Base-by-base conservation (phyloP, 1,140 invertebrate genomes). In the Sarcophaga peregrina region DNA sequence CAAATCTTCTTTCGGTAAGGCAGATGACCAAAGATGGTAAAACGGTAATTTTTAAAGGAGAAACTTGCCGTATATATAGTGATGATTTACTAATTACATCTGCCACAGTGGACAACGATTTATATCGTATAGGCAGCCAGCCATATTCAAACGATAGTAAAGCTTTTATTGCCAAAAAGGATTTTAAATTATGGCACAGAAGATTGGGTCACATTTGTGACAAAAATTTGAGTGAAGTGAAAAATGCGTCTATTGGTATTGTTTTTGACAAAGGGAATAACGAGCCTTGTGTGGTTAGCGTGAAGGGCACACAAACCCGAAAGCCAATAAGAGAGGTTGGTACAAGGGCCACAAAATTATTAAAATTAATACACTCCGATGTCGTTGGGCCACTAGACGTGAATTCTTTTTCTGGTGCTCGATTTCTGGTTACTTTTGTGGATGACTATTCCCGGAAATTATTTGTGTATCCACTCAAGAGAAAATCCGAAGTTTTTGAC, bases 381-480 rank as follows among this genome's bases (percentile, higher is more conserved):
- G 13, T 52, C 5, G 50, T 52, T 52, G 50, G 50, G 1, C 50
- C 50, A 1, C 13, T 52, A 10, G 5, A 5, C 8, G 8, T 10
- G 13, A 52, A 8, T 37, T 45, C 74, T 2, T 54, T 81, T 81
- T 52, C 46, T 25, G 54, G 80, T 5, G 25, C 17, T 8, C 25
- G 47, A 17, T 82, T 47, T 47, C 47, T 82, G 37, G 7, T 91
- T 1, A 90, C 91, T 0, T 90, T 92, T 52, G 91, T 90, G 8
- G 52, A 58, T 58, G 52, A 58, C 11, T 58, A 58, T 58, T 58
- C 52, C 52, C 5, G 52, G 4, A 58, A 58, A 58, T 13, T 58
- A 13, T 58, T 58, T 58, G 52, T 58, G 10, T 58, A 58, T 10
- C 52, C 52, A 58, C 6, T 58, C 10, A 58, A 58, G 11, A 58